Evolutionary conservation across 2,888 invertebrate species (phyloP), one percentile per base, ranked within the genome.

Genomic region (Nephrotoma appendiculata): DNA sequence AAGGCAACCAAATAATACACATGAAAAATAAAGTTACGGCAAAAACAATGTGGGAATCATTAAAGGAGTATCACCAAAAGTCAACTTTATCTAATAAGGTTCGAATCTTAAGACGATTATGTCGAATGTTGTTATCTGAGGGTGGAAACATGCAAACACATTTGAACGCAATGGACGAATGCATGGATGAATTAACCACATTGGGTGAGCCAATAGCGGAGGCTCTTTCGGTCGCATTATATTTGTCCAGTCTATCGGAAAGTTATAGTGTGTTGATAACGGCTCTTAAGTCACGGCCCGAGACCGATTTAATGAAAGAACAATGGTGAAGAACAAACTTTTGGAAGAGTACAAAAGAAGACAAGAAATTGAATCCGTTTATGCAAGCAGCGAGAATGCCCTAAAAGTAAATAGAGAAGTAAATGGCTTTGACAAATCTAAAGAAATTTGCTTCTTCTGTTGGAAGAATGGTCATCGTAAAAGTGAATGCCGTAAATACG

Each of bases 301-400:
- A 86, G 83, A 44, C 42, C 0, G 48, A 86, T 52, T 85, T 12
- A 9, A 88, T 87, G 45, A 88, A 87, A n/a, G n/a, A 86, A 87
- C 87, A 11, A 87, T 88, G 44, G 87, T 87, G 48, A 86, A 87
- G 86, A 86, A 88, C 44, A 87, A 83, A 48, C 43, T 88, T 3
- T 87, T 88, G 12, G 87, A 86, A 7, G 87, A 87, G 15, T 87
- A 86, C 86, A 83, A 87, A 86, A 31, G 87, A 45, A 83, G 86
- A 44, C 83, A 87, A 41, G 86, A 88, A 84, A 87, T 41, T 15
- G 44, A 86, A 83, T 31, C 11, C 48, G 31, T 31, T 31, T n/a
- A n/a, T 31, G 31, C 31, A 31, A 31, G 31, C 31, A 31, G 31
- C 2, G 31, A 48, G n/a, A 83, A 83, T 0, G 83, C 7, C 6